phyloP scores from a whole-genome alignment of 2,113 vertebrate species.

The Pungitius pungitius region DNA sequence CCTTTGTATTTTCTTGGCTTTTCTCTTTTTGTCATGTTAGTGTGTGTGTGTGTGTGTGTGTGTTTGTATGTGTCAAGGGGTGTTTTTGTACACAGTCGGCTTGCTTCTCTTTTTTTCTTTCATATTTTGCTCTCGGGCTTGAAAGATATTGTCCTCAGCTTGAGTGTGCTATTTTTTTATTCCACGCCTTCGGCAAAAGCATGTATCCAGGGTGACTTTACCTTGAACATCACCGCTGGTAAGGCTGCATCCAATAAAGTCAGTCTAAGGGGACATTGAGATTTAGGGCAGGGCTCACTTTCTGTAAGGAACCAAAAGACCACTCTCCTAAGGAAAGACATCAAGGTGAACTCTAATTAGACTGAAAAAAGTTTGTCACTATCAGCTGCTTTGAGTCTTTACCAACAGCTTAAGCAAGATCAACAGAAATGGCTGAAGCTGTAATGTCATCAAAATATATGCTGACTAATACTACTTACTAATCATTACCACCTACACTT shows the following conservation, averaged over 20 bases:
- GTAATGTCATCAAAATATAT: slow-evolving; percentile 64
- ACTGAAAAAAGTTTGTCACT: not conserved
- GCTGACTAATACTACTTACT: slow-evolving; percentile 62
- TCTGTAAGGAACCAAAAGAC: slow-evolving; percentile 3
- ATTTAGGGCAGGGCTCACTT: slow-evolving; percentile 8
- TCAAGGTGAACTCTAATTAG: slow-evolving; percentile 24
- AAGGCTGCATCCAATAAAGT: slow-evolving; percentile 4
- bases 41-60: slow-evolving; percentile 36
- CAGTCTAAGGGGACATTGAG: slow-evolving; percentile 10
- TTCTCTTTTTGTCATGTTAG: slow-evolving; percentile 30
- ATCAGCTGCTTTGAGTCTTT: slow-evolving; percentile 38
- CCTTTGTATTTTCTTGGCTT: slow-evolving; percentile 20
- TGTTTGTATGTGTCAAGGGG: slow-evolving; percentile 15
- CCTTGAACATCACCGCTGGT: slow-evolving; percentile 26
- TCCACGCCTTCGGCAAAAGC: slow-evolving; percentile 29
- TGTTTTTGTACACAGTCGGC: slow-evolving; percentile 28
- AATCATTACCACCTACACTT: slow-evolving; percentile 53
- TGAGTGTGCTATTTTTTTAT: slow-evolving; percentile 24
- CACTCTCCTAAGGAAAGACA: not conserved
- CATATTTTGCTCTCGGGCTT: slow-evolving; percentile 47
- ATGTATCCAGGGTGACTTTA: slow-evolving; percentile 34
- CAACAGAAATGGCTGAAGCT: slow-evolving; percentile 59
- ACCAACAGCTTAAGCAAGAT: slow-evolving; percentile 39
- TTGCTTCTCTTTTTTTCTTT: slow-evolving; percentile 16
- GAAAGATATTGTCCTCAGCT: slow-evolving; percentile 36